A percentile compares a stretch with the other conserved stretches of the same genome.
Conservation (phyloP, 1,140 invertebrate species). For the Apolygus lucorum region DNA sequence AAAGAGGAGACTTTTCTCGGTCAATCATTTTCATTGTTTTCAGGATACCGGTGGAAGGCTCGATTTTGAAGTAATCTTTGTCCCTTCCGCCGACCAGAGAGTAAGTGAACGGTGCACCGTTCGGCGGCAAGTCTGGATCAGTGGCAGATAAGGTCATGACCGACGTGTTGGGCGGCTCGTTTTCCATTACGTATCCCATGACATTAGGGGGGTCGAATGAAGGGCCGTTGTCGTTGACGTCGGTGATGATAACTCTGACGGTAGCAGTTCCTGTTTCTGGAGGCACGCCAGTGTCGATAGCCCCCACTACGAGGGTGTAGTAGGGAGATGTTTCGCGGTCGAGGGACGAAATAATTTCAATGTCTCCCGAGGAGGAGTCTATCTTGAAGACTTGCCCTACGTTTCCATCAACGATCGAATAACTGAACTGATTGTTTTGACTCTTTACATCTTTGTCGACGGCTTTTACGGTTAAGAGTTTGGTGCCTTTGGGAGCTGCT, state of each 20-base stretch:
- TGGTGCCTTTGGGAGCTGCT: constrained; percentile 58
- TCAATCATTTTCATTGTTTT: constrained; percentile 70
- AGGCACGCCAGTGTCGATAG: constrained; percentile 77
- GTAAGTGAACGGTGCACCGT: constrained; percentile 83
- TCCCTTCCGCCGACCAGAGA: constrained; percentile 66
- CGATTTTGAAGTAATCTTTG: constrained; percentile 63
- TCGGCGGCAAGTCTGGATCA: constrained; percentile 85
- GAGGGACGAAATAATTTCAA: constrained; percentile 62
- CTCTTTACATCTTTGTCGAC: constrained; percentile 83
- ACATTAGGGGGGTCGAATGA: constrained; percentile 61
- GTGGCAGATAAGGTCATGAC: constrained; percentile 75
- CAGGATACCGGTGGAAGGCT: constrained; percentile 68
- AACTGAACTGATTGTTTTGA: constrained; percentile 86
- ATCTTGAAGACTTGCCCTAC: constrained; percentile 74
- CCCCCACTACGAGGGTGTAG: constrained; percentile 78
- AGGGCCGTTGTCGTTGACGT: constrained; percentile 92
- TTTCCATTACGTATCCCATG: constrained; percentile 73
- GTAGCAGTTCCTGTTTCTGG: constrained; percentile 79
- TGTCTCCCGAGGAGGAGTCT: constrained; percentile 73
- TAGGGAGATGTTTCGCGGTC: constrained; percentile 71
- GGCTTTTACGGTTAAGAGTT: constrained; percentile 71
- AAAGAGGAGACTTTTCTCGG: constrained; percentile 63
- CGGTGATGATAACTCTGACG: constrained; percentile 65
- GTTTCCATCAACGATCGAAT: constrained; percentile 81
- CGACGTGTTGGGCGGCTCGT: constrained; percentile 72